These are phyloP conservation scores for Coregonus ussuriensis DNA, from an alignment of 2,797 vertebrate species.

Conservation along the genomic window DNA sequence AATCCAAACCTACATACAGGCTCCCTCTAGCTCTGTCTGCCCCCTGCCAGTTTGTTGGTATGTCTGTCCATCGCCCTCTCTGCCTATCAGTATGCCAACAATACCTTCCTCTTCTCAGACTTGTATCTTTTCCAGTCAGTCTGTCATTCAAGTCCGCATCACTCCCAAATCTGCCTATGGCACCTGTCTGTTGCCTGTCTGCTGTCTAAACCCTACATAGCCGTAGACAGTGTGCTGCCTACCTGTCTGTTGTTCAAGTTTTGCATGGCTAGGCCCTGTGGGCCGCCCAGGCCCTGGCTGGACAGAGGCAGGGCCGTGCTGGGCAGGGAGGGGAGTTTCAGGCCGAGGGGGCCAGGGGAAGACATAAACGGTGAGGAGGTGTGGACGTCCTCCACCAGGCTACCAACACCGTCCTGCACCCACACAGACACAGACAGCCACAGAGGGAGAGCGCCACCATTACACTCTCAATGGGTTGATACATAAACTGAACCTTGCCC, in stretches of 20 bases:
- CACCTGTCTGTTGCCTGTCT: neutral
- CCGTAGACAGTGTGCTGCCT: constrained; percentile 26
- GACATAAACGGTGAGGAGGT: constrained; percentile 99
- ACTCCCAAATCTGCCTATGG: neutral
- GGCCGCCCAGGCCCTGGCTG: constrained; percentile 87
- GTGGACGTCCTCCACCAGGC: constrained; percentile 86
- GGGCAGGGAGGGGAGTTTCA: constrained; percentile 93
- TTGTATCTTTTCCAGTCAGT: neutral
- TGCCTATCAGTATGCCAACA: neutral
- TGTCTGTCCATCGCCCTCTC: neutral
- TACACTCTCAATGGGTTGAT: neutral
- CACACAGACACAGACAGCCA: neutral
- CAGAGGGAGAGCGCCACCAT: constrained; percentile 10
- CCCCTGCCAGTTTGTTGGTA: neutral
- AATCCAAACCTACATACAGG: neutral
- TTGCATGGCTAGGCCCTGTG: constrained; percentile 97
- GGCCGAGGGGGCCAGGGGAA: constrained; percentile 86
- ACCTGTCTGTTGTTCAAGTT: constrained; percentile 99
- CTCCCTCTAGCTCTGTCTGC: neutral
- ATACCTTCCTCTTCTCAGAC: neutral
- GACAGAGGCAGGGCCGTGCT: constrained; percentile 91
- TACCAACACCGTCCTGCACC: constrained; percentile 44
- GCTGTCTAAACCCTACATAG: neutral
- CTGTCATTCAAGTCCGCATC: too few species aligned
- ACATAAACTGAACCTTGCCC: neutral